Base-by-base conservation (phyloP, 1,140 invertebrate genomes). In the Hirudo medicinalis region DNA sequence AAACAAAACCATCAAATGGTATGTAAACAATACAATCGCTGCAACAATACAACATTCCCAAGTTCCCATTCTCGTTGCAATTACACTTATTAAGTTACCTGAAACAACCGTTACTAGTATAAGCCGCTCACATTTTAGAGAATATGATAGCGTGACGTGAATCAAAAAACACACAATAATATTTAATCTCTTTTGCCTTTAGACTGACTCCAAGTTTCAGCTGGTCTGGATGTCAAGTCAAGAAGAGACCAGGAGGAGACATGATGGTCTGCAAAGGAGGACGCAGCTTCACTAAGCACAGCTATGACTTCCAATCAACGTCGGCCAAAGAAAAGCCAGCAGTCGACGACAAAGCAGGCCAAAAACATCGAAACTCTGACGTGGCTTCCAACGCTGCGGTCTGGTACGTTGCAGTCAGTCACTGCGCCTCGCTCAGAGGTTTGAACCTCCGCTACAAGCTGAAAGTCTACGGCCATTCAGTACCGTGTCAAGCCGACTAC, bases 201-300 rank as follows among this genome's bases (percentile, higher is more conserved):
- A 40, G 69, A 17, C 69, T 70, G n/a, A 72, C 72, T 19, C 72
- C 72, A 0, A 55, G 53, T 19, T 72, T 72, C 68, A 20, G 36
- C 29, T 72, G 72, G 72, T 72, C 72, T 25, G 72, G 72, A 2
- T 72, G 72, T 57, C 72, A 54, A n/a, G 17, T 70, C 43, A 63
- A 63, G 29, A 72, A 29, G 20, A 3, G 63, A 22, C 29, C 67
- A 0, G 43, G n/a, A 43, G 36, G 49, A 0, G 19, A 29, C 27
- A 54, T 43, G 20, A 70, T 70, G 43, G 53, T 69, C 20, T 72
- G 71, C 66, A 27, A 40, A 29, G 71, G 71, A 19, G 71, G 71
- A 20, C 60, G 71, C 19, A 72, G 71, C 66, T 68, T 72, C 25
- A 57, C 72, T 1, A 63, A 63, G 29, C 22, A 63, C 57, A 20